These are phyloP conservation scores for Aspidiotus rigidus DNA, from an alignment of 2,888 invertebrate species.

Conservation along the genomic window DNA sequence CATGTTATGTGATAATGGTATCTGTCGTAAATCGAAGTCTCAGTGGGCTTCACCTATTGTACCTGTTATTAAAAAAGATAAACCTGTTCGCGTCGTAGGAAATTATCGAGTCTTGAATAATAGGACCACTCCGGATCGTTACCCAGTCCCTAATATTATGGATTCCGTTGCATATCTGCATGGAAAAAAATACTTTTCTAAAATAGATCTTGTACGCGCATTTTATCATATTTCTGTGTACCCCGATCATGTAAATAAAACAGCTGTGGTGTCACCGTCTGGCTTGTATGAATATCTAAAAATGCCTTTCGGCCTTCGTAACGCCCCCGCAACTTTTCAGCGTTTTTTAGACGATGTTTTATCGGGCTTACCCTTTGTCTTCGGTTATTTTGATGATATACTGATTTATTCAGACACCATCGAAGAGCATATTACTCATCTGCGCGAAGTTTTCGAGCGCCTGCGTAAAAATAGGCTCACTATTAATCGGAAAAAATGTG, in stretches of 20 bases:
- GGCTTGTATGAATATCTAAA: not conserved
- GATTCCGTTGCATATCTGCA: too few relatives aligned
- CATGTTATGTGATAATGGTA: too few relatives aligned
- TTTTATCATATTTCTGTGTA: too few relatives aligned
- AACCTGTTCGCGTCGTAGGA: not conserved
- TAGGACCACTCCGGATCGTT: not conserved
- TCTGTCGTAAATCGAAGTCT: too few relatives aligned
- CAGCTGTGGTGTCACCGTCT: not conserved
- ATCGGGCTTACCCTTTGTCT: not conserved
- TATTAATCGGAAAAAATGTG: not conserved
- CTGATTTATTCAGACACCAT: not conserved
- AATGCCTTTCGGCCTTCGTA: too few relatives aligned
- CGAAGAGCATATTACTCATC: not conserved
- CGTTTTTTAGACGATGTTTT: not conserved
- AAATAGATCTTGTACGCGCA: not conserved
- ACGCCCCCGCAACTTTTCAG: not conserved
- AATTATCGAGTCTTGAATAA: not conserved
- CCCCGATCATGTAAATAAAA: not conserved
- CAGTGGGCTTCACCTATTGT: constrained; percentile 25
- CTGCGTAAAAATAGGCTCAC: not conserved
- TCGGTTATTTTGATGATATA: too few relatives aligned
- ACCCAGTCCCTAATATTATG: not conserved
- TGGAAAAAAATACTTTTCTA: too few relatives aligned
- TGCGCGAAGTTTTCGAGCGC: not conserved
- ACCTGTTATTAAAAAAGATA: constrained; percentile 9